Evolutionary conservation across 2,113 vertebrate genomes (phyloP).

Genomic region (Actenoides lindsayi): DNA sequence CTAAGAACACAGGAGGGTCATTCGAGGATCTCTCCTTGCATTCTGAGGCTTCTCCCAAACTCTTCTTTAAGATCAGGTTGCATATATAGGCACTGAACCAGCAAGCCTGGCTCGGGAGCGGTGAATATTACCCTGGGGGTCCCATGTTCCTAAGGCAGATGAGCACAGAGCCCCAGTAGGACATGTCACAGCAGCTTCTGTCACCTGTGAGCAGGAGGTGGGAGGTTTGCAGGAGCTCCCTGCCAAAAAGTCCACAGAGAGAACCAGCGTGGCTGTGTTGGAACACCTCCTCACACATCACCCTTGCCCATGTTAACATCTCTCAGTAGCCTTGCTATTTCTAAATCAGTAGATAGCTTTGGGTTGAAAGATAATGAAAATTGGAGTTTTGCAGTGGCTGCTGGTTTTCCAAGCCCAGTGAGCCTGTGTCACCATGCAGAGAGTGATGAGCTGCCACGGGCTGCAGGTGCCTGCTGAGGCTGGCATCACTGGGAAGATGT

Average conservation of each 20-base stretch:
- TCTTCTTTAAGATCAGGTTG: not conserved
- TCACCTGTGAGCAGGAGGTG: not conserved
- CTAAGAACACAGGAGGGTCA: not conserved
- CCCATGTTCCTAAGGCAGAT: not conserved
- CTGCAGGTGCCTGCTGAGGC: not conserved
- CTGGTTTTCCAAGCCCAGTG: fast-evolving
- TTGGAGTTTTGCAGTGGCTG: fast-evolving
- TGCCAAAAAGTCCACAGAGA: not conserved
- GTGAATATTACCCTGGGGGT: not conserved
- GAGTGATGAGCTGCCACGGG: not conserved
- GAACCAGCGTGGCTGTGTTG: fast-evolving
- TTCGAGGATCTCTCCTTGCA: not conserved
- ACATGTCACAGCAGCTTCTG: not conserved
- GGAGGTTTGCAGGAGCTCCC: not conserved
- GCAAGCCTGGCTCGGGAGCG: not conserved
- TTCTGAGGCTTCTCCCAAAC: not conserved
- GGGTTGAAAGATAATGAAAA: not conserved
- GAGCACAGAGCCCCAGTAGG: not conserved
- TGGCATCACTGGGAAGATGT: fast-evolving
- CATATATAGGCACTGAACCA: not conserved
- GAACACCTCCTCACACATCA: fast-evolving
- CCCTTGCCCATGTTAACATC: fast-evolving
- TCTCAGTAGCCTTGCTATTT: fast-evolving
- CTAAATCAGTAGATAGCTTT: fast-evolving
- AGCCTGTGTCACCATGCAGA: not conserved